These are phyloP conservation scores for Zygogramma bicolorata DNA, from an alignment of 2,888 invertebrate genomes.

Conservation along the genomic window DNA sequence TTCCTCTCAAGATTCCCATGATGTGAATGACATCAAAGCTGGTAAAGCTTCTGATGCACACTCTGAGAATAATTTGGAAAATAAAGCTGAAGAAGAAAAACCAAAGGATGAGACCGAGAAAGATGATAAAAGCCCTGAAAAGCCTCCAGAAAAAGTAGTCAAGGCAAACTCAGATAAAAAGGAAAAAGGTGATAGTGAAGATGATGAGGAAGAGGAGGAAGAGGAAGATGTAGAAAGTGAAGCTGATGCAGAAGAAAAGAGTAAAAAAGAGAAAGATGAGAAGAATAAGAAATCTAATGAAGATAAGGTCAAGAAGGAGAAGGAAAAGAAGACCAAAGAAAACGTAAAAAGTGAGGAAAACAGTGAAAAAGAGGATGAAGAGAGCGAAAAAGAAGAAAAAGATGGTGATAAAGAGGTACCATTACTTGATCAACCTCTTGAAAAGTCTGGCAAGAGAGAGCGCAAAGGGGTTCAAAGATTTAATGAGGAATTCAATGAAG, in stretches of 20 bases:
- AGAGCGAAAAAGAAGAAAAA: constrained; percentile 54
- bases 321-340: constrained; percentile 63
- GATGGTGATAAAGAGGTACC: constrained; percentile 58
- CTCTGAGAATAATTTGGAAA: constrained; percentile 47
- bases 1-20: constrained; percentile 57
- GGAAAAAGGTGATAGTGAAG: constrained; percentile 26
- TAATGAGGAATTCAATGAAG: constrained; percentile 53
- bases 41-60: constrained; percentile 35
- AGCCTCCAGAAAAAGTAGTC: constrained; percentile 38
- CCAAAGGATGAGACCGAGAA: constrained; percentile 39
- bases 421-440: constrained; percentile 62
- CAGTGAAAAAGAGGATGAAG: constrained; percentile 52
- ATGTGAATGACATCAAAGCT: constrained; percentile 48
- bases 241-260: constrained; percentile 16
- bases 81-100: constrained; percentile 50
- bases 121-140: constrained; percentile 28
- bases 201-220: constrained; percentile 44
- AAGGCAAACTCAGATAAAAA: constrained; percentile 37
- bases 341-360: constrained; percentile 51
- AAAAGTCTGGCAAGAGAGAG: constrained; percentile 62
- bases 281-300: constrained; percentile 44
- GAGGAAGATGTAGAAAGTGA: constrained; percentile 44
- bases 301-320: constrained; percentile 42
- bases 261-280: constrained; percentile 50
- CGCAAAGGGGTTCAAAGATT: constrained; percentile 63